Evolutionary conservation across 2,113 vertebrate genomes (phyloP).

Genomic region (Oreochromis niloticus): DNA sequence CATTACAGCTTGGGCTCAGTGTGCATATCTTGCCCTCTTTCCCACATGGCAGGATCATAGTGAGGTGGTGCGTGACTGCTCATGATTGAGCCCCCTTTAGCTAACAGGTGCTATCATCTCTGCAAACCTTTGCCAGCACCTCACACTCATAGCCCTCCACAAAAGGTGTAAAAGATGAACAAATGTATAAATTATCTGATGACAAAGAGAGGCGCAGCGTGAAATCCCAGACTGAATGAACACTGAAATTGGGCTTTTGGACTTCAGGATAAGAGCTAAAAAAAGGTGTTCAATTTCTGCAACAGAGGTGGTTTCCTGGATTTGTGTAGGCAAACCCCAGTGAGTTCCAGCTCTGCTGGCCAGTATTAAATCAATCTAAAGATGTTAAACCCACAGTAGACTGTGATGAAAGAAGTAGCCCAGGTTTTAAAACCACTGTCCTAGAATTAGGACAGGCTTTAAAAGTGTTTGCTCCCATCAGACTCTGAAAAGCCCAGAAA

Average conservation of each 20-base stretch:
- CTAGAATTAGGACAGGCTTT: conserved; percentile 41
- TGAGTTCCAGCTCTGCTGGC: not conserved
- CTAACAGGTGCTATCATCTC: conserved; percentile 54
- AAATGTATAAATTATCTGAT: conserved; percentile 48
- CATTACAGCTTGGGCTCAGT: not conserved
- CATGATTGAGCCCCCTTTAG: conserved; percentile 49
- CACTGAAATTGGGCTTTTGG: conserved; percentile 6
- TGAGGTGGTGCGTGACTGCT: conserved; percentile 41
- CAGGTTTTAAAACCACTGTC: conserved; percentile 32
- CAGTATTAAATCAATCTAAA: not conserved
- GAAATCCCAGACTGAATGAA: conserved; percentile 34
- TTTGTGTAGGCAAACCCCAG: not conserved
- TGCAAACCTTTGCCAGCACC: conserved; percentile 6
- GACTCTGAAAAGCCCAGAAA: conserved; percentile 49
- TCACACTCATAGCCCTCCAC: not conserved
- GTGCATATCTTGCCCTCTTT: conserved; percentile 12
- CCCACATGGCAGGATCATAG: conserved; percentile 3
- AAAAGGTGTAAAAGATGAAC: conserved; percentile 34
- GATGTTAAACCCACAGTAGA: not conserved
- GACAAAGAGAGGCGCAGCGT: conserved; percentile 19
- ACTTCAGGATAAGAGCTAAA: conserved; percentile 1
- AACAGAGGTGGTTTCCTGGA: not conserved
- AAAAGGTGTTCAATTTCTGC: not conserved
- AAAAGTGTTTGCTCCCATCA: conserved; percentile 33
- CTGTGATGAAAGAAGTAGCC: conserved; percentile 48